Evolutionary conservation across 2,888 invertebrate genomes (phyloP), one percentile per base, ranked within the genome.

Genomic region (Xestia c-nigrum): DNA sequence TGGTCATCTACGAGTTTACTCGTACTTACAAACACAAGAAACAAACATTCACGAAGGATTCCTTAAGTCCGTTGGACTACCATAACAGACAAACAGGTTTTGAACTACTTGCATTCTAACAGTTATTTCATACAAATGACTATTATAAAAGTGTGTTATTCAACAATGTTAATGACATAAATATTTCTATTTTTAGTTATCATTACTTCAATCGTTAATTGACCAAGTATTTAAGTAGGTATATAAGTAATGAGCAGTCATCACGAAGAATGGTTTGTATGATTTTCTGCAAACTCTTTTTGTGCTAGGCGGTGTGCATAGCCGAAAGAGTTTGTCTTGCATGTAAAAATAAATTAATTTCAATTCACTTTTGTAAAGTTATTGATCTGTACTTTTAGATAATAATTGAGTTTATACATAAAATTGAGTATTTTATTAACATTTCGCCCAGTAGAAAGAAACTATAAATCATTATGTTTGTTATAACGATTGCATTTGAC

Each of bases 401-500:
- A 9, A 21, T n/a, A n/a, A n/a, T n/a, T n/a, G n/a, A n/a, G n/a
- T n/a, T n/a, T n/a, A n/a, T n/a, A n/a, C n/a, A n/a, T n/a, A n/a
- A n/a, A n/a, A n/a, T 43, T n/a, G 6, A 1, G n/a, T 66, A 47
- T 57, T 77, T 31, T 64, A 14, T 31, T 46, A 65, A n/a, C n/a
- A 5, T 52, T 50, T 19, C 10, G 10, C 12, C 24, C 24, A 57
- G 14, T 9, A 67, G 31, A 63, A 12, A 46, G 38, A 19, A 64
- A 52, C 79, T 85, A 90, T 81, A 88, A 89, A 46, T 86, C 89
- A 55, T 90, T 87, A 59, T 89, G 86, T 81, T 89, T 89, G 43
- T 21, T 14, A 16, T 78, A 12, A 74, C 90, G 87, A 3, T 87
- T 74, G 64, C 91, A 91, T 70, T 90, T 90, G 24, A 77, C 80